These are phyloP conservation scores for Xanthia togata DNA, from an alignment of 2,888 invertebrate genomes.

Conservation along the genomic window DNA sequence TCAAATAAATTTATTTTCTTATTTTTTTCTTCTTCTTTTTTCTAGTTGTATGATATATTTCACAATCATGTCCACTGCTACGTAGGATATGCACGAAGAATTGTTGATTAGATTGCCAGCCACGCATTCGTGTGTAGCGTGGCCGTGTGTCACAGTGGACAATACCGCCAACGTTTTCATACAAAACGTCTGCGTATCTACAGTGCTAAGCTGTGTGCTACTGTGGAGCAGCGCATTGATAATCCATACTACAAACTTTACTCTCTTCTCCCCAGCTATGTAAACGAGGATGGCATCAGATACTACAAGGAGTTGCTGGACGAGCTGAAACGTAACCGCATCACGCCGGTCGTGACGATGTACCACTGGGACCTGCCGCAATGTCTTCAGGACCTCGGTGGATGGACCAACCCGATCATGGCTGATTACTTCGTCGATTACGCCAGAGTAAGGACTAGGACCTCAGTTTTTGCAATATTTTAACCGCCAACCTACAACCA, in stretches of 20 bases:
- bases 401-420: conserved; percentile 92
- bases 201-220: no score
- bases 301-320: conserved; percentile 92
- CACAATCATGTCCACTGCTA: no score
- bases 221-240: no score
- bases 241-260: background rate
- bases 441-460: conserved; percentile 82
- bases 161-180: no score
- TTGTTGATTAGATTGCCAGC: no score
- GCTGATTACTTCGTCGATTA: conserved; percentile 91
- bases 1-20: no score
- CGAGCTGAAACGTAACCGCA: conserved; percentile 88
- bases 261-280: conserved; percentile 66
- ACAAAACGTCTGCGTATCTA: no score
- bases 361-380: conserved; percentile 93
- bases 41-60: no score
- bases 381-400: conserved; percentile 90
- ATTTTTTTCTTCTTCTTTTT: no score
- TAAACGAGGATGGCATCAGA: conserved; percentile 83
- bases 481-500: background rate
- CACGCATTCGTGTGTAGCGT: no score
- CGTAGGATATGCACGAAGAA: no score
- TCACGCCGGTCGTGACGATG: conserved; percentile 91
- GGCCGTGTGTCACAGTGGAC: no score
- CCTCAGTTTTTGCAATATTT: background rate